A percentile compares a stretch with the other conserved stretches of the same genome.
phyloP scores from a whole-genome alignment of 2,888 invertebrate species.

The Dryomyza anilis region DNA sequence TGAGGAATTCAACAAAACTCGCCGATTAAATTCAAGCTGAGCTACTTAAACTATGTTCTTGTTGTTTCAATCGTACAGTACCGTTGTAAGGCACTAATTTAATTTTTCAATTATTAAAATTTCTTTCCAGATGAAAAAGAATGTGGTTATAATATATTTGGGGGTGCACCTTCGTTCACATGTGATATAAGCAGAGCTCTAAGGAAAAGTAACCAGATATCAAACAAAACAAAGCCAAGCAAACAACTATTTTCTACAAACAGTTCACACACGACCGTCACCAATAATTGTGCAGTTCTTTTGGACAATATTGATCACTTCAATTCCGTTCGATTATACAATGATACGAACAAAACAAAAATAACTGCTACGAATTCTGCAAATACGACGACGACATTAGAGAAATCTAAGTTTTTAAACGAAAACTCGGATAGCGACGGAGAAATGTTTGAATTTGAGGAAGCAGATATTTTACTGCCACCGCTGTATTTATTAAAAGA shows the following conservation, averaged over 20 bases:
- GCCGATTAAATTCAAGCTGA: too few species aligned
- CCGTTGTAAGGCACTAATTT: too few species aligned
- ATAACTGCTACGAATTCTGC: not conserved
- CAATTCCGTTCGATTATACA: slow-evolving; percentile 38
- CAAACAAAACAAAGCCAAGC: slow-evolving; percentile 37
- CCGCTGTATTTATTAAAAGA: slow-evolving; percentile 77
- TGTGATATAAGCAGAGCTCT: slow-evolving; percentile 60
- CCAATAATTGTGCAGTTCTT: slow-evolving; percentile 43
- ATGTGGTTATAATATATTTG: slow-evolving; percentile 57
- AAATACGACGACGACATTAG: too few species aligned
- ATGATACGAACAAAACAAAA: slow-evolving; percentile 32
- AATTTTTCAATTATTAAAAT: not conserved
- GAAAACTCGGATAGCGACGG: slow-evolving; percentile 51
- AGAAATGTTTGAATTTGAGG: slow-evolving; percentile 78
- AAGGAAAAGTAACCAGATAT: slow-evolving; percentile 39
- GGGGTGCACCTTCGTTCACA: slow-evolving; percentile 56
- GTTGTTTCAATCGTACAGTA: too few species aligned
- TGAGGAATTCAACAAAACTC: too few species aligned
- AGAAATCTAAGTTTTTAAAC: slow-evolving; percentile 35
- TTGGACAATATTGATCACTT: slow-evolving; percentile 42
- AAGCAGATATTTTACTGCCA: slow-evolving; percentile 78
- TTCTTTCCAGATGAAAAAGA: slow-evolving; percentile 60
- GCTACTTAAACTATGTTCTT: too few species aligned
- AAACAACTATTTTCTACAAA: slow-evolving; percentile 47
- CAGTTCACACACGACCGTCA: slow-evolving; percentile 46